phyloP scores from a whole-genome alignment of 1,140 invertebrate species.

The Penaeus indicus region DNA sequence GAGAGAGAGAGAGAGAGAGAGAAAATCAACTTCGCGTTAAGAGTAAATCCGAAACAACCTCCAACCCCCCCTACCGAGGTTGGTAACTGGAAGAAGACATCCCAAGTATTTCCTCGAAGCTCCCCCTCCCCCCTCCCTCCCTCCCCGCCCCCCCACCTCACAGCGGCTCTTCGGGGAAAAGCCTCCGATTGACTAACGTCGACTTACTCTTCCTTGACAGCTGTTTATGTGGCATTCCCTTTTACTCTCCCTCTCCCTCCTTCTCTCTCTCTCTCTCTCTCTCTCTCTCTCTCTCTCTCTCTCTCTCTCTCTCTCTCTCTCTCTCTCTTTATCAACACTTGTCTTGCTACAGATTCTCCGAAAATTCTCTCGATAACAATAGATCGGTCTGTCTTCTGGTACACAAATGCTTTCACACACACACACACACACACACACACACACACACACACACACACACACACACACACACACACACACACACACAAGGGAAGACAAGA shows the following conservation, averaged over 20 bases:
- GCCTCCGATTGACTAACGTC: no score
- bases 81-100: neutral
- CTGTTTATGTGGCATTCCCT: neutral
- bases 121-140: neutral
- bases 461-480: neutral
- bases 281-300: neutral
- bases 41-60: no score
- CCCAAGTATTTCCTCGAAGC: neutral
- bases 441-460: constrained; percentile 4
- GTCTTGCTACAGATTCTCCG: neutral
- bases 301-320: neutral
- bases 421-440: constrained; percentile 19
- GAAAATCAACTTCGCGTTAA: neutral
- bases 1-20: constrained; percentile 46
- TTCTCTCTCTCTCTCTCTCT: neutral
- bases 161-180: neutral
- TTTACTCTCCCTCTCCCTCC: neutral
- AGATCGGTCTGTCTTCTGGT: neutral
- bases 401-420: neutral
- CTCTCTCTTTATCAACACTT: neutral
- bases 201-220: no score
- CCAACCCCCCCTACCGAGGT: no score
- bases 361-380: neutral
- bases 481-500: constrained; percentile 5
- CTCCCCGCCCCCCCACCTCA: neutral